phyloP scores from a whole-genome alignment of 2,888 invertebrate genomes.

The Amphiduros pacificus region DNA sequence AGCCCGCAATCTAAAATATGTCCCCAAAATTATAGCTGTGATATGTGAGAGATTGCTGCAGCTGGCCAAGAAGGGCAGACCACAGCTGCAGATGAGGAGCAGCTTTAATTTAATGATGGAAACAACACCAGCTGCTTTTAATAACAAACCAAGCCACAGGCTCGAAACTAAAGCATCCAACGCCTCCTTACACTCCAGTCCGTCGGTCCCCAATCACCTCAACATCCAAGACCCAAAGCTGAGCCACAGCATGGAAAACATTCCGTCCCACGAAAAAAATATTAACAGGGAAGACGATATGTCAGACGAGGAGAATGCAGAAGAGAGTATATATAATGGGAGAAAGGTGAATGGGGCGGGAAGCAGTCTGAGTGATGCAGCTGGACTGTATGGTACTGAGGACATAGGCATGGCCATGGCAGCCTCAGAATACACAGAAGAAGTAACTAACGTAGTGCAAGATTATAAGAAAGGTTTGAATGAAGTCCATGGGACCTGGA shows the following conservation, averaged over 20 bases:
- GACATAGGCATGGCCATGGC: constrained; percentile 22
- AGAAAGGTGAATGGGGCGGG: too few relatives aligned
- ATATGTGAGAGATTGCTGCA: constrained; percentile 75
- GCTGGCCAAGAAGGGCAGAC: constrained; percentile 16
- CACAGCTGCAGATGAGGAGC: constrained; percentile 2
- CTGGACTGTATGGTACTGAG: too few relatives aligned
- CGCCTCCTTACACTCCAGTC: background rate
- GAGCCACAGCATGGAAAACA: constrained; percentile 2
- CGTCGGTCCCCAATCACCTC: background rate
- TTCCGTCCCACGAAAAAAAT: constrained; percentile 45
- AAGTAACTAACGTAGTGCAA: constrained; percentile 28
- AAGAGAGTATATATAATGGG: background rate
- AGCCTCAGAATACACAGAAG: constrained; percentile 25
- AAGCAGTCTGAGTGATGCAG: too few relatives aligned
- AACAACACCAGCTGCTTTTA: constrained; percentile 1
- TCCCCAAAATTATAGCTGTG: constrained; percentile 81
- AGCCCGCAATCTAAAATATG: constrained; percentile 72
- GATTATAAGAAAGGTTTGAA: too few relatives aligned
- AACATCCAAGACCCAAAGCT: background rate
- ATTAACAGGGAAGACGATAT: constrained; percentile 28
- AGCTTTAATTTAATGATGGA: constrained; percentile 1
- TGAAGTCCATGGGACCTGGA: constrained; percentile 70
- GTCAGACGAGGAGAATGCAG: constrained; percentile 15
- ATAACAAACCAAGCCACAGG: background rate
- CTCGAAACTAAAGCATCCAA: background rate